A percentile compares a stretch with the other conserved stretches of the same genome.
Conservation (phyloP, 2,888 invertebrate genomes). For the Rhimphoctona megacephalus region DNA sequence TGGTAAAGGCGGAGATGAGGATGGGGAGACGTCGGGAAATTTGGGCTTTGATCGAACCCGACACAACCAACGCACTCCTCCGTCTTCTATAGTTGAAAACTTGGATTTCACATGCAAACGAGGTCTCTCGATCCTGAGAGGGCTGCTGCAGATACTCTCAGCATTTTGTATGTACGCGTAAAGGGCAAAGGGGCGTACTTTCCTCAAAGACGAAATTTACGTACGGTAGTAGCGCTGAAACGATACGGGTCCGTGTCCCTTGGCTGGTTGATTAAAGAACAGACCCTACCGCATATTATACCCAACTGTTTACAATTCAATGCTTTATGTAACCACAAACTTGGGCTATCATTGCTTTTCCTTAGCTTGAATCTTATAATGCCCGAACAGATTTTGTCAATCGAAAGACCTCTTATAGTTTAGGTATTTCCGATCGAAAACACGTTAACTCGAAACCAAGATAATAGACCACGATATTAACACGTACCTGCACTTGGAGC, state of each 20-base stretch:
- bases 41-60: slow-evolving; percentile 34
- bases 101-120: slow-evolving; percentile 62
- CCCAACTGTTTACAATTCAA: slow-evolving; percentile 28
- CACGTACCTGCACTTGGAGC: neutral
- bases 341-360: slow-evolving; percentile 28
- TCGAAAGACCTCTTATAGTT: neutral
- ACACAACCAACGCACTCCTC: slow-evolving; percentile 20
- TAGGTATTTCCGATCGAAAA: neutral
- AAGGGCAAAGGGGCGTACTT: slow-evolving; percentile 20
- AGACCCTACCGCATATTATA: slow-evolving; percentile 15
- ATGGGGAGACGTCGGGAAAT: neutral
- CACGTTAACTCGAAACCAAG: neutral
- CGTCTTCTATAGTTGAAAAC: slow-evolving; percentile 48
- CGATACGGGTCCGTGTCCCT: slow-evolving; percentile 28
- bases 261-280: slow-evolving; percentile 59
- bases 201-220: slow-evolving; percentile 48
- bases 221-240: slow-evolving; percentile 34
- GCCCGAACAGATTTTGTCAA: neutral
- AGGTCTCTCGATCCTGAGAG: slow-evolving; percentile 41
- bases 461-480: neutral
- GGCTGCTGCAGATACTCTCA: slow-evolving; percentile 16
- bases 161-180: slow-evolving; percentile 30
- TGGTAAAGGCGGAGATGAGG: slow-evolving; percentile 25
- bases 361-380: neutral
- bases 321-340: slow-evolving; percentile 4